These are phyloP conservation scores for Magallana nippona DNA, from an alignment of 2,888 invertebrate genomes.

Conservation along the genomic window DNA sequence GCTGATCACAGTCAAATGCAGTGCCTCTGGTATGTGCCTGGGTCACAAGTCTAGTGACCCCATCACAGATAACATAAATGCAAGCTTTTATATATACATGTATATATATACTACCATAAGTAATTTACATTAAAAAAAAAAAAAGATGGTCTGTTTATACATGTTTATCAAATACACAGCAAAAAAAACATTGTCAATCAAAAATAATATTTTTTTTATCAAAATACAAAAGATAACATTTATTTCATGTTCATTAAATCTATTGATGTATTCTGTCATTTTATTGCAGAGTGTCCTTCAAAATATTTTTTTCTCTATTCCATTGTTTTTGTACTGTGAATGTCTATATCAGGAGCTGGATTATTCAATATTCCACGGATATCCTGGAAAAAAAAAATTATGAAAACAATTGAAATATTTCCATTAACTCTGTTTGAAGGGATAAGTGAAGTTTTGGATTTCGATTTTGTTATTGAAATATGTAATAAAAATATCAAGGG, in stretches of 20 bases:
- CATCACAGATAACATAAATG: conserved; percentile 16
- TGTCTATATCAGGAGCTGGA: conserved; percentile 57
- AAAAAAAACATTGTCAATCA: background rate
- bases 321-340: conserved; percentile 66
- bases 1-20: conserved; percentile 49
- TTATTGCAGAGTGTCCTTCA: background rate
- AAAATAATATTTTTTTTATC: no score
- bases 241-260: background rate
- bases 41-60: background rate
- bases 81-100: no score
- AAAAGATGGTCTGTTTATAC: background rate
- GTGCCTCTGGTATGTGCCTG: conserved; percentile 54
- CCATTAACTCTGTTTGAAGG: background rate
- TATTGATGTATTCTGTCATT: background rate
- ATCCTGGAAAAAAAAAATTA: conserved; percentile 57
- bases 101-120: background rate
- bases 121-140: background rate
- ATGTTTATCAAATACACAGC: background rate
- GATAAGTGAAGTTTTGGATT: background rate
- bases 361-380: conserved; percentile 60
- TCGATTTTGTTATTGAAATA: background rate
- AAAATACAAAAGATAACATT: background rate
- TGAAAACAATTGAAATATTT: no score
- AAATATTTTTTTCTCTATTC: conserved; percentile 49
- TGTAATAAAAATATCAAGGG: background rate